Evolutionary conservation across 2,888 invertebrate genomes (phyloP), one percentile per base, ranked within the genome.

Genomic region (Parnassius apollo): DNA sequence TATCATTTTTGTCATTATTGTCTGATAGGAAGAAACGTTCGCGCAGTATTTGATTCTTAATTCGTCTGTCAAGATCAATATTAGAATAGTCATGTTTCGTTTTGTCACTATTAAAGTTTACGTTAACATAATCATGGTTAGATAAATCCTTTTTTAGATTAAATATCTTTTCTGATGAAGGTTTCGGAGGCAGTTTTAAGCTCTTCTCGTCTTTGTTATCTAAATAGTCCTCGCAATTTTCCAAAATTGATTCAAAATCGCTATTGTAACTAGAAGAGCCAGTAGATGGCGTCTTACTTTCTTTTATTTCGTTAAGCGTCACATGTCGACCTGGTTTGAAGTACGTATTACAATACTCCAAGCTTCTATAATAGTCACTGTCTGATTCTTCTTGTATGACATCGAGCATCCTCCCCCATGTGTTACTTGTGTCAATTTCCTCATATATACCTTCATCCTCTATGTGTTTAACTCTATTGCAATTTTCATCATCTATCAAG

Each of bases 311-410:
- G 9, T 74, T 71, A 2, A 75, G 69, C 0, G 74, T 73, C 3
- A 73, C 64, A 0, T 70, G 64, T 12, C 67, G 69, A 9, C 66
- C 66, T 0, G 66, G 62, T 52, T 74, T 81, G 13, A 82, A 79
- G 0, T 78, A 12, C 2, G 82, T 72, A 48, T 90, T 89, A 65
- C 85, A 85, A 65, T 91, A 92, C 58, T 92, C 91, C 0, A 92
- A 56, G 46, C 89, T 88, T 65, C 85, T 83, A 68, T 92, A 92
- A 61, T 92, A 92, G 61, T 92, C 92, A 25, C 90, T 90, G 54
- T 92, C 92, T 0, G 89, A 88, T 46, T 92, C 92, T 63, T 92
- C 92, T 52, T 91, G 86, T 44, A 92, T 92, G 0, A 85, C 88
- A 66, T 90, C 91, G 2, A 92, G 66, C 35, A 68, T 64, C 57